Evolutionary conservation across 1,140 invertebrate genomes (phyloP).

Genomic region (Chionoecetes opilio): DNA sequence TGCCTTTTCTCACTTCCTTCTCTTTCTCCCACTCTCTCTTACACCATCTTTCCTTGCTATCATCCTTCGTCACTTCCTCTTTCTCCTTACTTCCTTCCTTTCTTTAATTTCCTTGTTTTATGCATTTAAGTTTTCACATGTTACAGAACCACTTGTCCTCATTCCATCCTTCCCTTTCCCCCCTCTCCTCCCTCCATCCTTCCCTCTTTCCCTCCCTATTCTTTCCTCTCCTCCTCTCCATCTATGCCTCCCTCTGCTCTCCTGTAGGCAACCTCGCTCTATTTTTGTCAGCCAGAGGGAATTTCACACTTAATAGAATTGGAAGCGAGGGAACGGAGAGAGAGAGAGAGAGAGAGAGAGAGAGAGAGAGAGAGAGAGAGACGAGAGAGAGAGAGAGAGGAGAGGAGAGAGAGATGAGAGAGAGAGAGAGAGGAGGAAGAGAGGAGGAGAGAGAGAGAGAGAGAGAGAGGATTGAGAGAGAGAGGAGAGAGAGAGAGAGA

Average conservation of each 20-base stretch:
- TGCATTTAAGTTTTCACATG: too few relatives aligned
- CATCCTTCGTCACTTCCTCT: not conserved
- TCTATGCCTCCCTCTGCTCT: not conserved
- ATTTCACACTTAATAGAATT: conserved; percentile 4
- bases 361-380: conserved; percentile 8
- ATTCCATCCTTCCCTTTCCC: not conserved
- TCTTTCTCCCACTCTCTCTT: not conserved
- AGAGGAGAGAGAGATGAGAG: too few relatives aligned
- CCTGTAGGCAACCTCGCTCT: not conserved
- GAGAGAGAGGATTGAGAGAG: too few relatives aligned
- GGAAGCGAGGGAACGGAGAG: not conserved
- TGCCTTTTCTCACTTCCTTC: not conserved
- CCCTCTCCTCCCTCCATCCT: not conserved
- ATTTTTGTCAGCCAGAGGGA: not conserved
- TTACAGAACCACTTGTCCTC: too few relatives aligned
- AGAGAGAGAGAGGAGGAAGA: too few relatives aligned
- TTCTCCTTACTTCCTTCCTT: not conserved
- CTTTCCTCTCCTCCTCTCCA: not conserved
- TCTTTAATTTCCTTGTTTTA: too few relatives aligned
- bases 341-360: conserved; percentile 8
- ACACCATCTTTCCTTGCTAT: too few relatives aligned
- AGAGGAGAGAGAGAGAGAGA: too few relatives aligned
- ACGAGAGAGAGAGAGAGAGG: not conserved
- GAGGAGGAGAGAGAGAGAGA: too few relatives aligned
- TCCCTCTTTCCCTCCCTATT: not conserved